Evolutionary conservation across 2,113 vertebrate genomes (phyloP), one percentile per base, ranked within the genome.

Genomic region (Collichthys lucidus): DNA sequence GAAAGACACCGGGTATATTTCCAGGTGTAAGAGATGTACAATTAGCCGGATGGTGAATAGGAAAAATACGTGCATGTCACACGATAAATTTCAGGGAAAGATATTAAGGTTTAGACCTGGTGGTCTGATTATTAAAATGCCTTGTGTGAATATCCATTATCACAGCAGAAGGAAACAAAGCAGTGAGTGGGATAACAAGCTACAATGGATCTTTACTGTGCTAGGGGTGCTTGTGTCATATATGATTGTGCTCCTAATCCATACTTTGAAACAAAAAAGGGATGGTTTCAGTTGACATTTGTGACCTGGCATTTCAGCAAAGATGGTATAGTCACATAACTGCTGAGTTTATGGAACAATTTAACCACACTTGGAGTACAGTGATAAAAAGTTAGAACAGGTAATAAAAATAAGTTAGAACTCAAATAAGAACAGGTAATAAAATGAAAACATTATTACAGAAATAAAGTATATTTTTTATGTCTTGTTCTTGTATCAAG

Each of bases 381-480:
- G 61, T 61, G n/a, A 82, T 84, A 89, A 88, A 88, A 89, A 68
- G 72, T 88, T 88, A 57, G 77, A 84, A 77, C 64, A 62, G 73
- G 57, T 78, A 11, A 82, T 88, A 82, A 89, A 90, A 80, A 80
- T 65, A 85, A 80, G 71, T 53, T 82, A 29, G 68, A 79, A 82
- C 74, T 74, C n/a, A 50, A 68, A 24, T 79, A 66, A 67, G 75
- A 82, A 68, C 24, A 35, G 61, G 68, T 75, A 78, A 67, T 88
- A 91, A 80, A 85, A 81, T 63, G 19, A 85, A 83, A 86, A 77
- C 15, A 35, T 80, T 75, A 79, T 50, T 76, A 65, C 53, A 73
- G 59, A 66, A 59, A 83, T 77, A 76, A 83, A 83, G 53, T 60
- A 24, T 17, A 63, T 12, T 72, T 91, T 90, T 83, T 72, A 86